Conservation (phyloP, 2,888 invertebrate genomes). For the Automeris io region DNA sequence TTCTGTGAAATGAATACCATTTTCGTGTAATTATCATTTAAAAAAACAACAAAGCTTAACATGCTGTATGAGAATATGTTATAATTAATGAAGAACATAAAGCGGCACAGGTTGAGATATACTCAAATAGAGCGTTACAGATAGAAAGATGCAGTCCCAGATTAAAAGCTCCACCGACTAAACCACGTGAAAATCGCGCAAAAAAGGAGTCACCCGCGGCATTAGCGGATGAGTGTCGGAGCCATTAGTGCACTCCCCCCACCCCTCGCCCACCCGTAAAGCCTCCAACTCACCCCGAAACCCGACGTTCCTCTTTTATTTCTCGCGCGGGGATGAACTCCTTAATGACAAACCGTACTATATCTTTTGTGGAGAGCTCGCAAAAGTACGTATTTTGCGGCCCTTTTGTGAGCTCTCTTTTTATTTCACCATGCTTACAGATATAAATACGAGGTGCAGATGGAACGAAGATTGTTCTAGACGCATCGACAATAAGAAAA, state of each 20-base stretch:
- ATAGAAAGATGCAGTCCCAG: slow-evolving; percentile 64
- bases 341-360: slow-evolving; percentile 78
- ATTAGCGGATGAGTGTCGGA: slow-evolving; percentile 77
- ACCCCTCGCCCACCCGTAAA: slow-evolving; percentile 24
- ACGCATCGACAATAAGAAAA: slow-evolving; percentile 47
- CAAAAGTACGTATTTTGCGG: slow-evolving; percentile 76
- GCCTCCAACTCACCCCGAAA: slow-evolving; percentile 45
- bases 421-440: slow-evolving; percentile 52
- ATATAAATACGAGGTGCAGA: slow-evolving; percentile 40
- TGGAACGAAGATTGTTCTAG: slow-evolving; percentile 43
- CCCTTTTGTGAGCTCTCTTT: slow-evolving; percentile 72
- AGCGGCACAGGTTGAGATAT: no score
- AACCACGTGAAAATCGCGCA: slow-evolving; percentile 76
- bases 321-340: slow-evolving; percentile 77
- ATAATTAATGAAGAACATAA: no score
- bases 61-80: no score
- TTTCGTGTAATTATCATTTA: no score
- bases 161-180: slow-evolving; percentile 73
- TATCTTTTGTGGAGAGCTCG: slow-evolving; percentile 76
- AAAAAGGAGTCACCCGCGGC: slow-evolving; percentile 76
- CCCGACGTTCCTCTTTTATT: slow-evolving; percentile 73
- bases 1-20: no score
- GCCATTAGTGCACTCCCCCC: slow-evolving; percentile 67
- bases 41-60: no score
- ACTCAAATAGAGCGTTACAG: slow-evolving; percentile 61